Percentiles rank a stretch among this genome's conserved stretches.
phyloP scores from a whole-genome alignment of 37 sponge, comb jelly and placozoan genomes.

The Hexactinellida sp. region DNA sequence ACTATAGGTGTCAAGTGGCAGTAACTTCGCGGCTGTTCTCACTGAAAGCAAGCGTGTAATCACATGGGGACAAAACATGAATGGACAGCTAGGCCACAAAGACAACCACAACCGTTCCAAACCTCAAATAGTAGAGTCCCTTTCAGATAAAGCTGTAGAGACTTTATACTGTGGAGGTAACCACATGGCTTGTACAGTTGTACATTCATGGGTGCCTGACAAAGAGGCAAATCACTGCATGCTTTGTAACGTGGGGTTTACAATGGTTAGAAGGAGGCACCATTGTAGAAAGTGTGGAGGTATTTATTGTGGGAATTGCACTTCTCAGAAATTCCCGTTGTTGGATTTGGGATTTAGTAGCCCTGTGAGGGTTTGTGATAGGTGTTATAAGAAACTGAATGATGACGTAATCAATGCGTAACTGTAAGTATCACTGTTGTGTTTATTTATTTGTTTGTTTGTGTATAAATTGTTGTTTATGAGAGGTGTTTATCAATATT shows the following conservation, averaged over 20 bases:
- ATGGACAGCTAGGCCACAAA: constrained; percentile 62
- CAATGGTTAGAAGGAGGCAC: constrained; percentile 57
- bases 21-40: constrained; percentile 48
- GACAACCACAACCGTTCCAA: constrained; percentile 36
- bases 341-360: constrained; percentile 52
- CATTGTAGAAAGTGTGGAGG: constrained; percentile 85
- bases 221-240: constrained; percentile 69
- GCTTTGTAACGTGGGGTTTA: constrained; percentile 66
- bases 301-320: constrained; percentile 53
- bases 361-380: constrained; percentile 74
- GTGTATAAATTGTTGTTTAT: not conserved
- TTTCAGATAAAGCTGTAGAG: constrained; percentile 48
- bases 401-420: constrained; percentile 4
- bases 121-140: constrained; percentile 39
- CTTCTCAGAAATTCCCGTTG: constrained; percentile 58
- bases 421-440: not conserved
- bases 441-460: not conserved
- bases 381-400: constrained; percentile 34
- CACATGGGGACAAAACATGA: constrained; percentile 56
- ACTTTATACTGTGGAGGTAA: constrained; percentile 45
- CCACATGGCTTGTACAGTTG: constrained; percentile 52
- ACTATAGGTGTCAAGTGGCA: constrained; percentile 52
- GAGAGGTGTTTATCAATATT: too few relatives aligned
- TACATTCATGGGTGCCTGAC: constrained; percentile 73
- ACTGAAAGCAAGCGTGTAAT: constrained; percentile 32